phyloP scores from a whole-genome alignment of 2,888 invertebrate genomes.

The Leptarthrus brevirostris region DNA sequence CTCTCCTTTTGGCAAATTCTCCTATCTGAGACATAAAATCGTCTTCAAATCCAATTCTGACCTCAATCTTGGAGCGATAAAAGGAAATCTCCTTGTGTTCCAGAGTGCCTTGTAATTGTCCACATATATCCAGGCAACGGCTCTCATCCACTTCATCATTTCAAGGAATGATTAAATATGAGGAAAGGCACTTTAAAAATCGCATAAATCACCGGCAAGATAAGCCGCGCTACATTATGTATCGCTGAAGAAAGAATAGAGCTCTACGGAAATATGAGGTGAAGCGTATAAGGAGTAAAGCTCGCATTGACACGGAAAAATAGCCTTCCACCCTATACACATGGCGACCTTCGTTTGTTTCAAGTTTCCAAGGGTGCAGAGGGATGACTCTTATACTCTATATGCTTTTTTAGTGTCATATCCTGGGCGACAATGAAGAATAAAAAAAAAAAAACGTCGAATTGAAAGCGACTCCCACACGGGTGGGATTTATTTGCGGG shows the following conservation, averaged over 20 bases:
- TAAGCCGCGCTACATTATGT: conserved; percentile 20
- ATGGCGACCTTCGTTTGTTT: no score
- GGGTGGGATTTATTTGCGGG: background rate
- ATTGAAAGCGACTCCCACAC: background rate
- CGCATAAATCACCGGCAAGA: conserved; percentile 38
- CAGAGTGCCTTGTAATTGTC: conserved; percentile 10
- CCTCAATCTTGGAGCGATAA: conserved; percentile 24
- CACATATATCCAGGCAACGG: conserved; percentile 31
- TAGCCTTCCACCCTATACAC: background rate
- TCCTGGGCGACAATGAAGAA: background rate
- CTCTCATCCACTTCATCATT: conserved; percentile 42
- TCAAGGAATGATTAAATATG: conserved; percentile 47
- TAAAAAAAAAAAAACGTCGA: background rate
- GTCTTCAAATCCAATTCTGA: conserved; percentile 25
- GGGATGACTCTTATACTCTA: background rate
- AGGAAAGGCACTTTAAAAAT: conserved; percentile 48
- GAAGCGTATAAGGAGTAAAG: conserved; percentile 1
- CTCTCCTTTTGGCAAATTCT: background rate
- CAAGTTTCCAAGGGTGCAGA: no score
- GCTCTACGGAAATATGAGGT: conserved; percentile 1
- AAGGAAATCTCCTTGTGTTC: conserved; percentile 12
- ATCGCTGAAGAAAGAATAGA: conserved; percentile 1
- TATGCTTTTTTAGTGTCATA: background rate
- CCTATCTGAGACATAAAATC: background rate
- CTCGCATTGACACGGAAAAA: conserved; percentile 21